Evolutionary conservation across 2,797 vertebrate species (phyloP), one percentile per base, ranked within the genome.

Genomic region (Lagorchestes hirsutus): DNA sequence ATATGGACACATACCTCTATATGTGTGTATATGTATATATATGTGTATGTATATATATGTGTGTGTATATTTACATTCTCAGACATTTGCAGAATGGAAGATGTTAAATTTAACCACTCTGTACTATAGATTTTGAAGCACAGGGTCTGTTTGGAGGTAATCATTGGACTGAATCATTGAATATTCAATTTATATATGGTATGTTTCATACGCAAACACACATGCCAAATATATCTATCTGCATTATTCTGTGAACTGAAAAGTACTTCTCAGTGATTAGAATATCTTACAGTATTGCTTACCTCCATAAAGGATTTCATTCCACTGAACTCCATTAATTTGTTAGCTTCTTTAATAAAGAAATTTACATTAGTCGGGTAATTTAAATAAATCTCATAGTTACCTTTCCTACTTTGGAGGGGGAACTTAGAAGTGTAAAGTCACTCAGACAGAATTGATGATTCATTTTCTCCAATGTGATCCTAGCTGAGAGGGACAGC

Each of bases 311-410:
- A 96, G 46, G 56, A 93, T 96, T 97, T 97, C 94, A 95, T 95
- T 93, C 96, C 96, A 91, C 97, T 62, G 94, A 1, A 97, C 92
- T 92, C 95, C 95, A 95, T 87, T 96, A 24, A 97, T 96, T 94
- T 94, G 94, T 93, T 97, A 62, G 96, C 96, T 95, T 96, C 40
- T 93, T 95, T 74, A 0, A 90, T 91, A 93, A 92, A 93, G 93
- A 95, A 95, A 97, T 55, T 96, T 97, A 97, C 40, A 96, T 96
- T 96, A 96, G 52, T 54, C 52, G 95, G 91, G 57, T 56, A 92
- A 91, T 95, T 14, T 96, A 95, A 93, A 90, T 96, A 94, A 96
- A 95, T 67, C 92, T 57, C 12, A 0, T 40, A 31, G 93, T 22
- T 92, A 8, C 93, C 91, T 96, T 94, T 95, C 93, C 50, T 94